Base-by-base conservation (phyloP, 2,797 vertebrate species). In the Oophaga sylvatica region DNA sequence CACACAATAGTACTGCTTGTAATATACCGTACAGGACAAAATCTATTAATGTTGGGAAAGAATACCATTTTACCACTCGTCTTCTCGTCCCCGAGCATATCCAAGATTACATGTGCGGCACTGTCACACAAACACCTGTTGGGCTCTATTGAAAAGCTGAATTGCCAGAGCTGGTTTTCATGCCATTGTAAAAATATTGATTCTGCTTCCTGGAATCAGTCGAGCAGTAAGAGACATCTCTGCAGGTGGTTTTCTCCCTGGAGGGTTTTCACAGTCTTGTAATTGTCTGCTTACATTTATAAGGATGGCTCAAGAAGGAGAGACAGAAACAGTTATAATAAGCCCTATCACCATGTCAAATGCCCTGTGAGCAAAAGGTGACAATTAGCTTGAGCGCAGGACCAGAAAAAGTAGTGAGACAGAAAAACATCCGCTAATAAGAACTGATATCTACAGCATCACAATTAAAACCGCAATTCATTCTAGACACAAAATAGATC, bases 201-300 rank as follows among this genome's bases (percentile, higher is more conserved):
- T 89, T 89, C 53, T 56, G 70, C 84, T 83, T 89, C 79, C 88
- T 71, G 73, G 81, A 86, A 89, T 70, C 71, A 86, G n/a, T 86
- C 60, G 53, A n/a, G 88, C 80, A 71, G 15, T 85, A 82, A 85
- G 67, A 84, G 80, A 77, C 78, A 86, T 78, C 71, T 83, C 84
- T 83, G 63, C 88, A 89, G 84, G 88, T 86, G 71, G 29, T 56
- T 83, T 75, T 79, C 29, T 76, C 84, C 88, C 80, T 16, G 48
- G 71, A 85, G 79, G 84, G 62, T 85, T 88, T 89, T 83, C 86
- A 83, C 88, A 82, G 80, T 83, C 84, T 68, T 86, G 88, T 86
- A 89, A 89, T 86, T 89, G 84, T 89, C 88, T 86, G 71, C 60
- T 89, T 86, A 82, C 73, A 83, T 89, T 89, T 79, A 82, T 82